These are phyloP conservation scores for Drosophila borborema DNA, from an alignment of 2,888 invertebrate species.

Conservation along the genomic window DNA sequence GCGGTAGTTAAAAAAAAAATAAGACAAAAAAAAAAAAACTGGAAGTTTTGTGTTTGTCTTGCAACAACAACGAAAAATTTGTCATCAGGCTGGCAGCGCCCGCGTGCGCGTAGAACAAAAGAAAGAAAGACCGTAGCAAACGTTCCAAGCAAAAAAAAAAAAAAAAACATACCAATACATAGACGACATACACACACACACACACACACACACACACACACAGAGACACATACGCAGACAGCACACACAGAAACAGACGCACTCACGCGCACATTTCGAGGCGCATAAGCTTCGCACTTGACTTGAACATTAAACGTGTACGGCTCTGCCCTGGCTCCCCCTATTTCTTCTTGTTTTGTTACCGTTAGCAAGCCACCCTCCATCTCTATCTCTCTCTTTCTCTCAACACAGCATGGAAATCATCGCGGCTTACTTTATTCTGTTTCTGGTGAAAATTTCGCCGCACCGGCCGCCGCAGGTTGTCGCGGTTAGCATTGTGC, in stretches of 20 bases:
- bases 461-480: constrained; percentile 50
- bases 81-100: constrained; percentile 62
- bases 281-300: constrained; percentile 75
- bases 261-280: constrained; percentile 70
- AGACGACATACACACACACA: constrained; percentile 24
- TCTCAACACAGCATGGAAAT: constrained; percentile 52
- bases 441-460: constrained; percentile 34
- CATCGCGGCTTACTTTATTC: constrained; percentile 56
- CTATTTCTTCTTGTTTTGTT: not conserved
- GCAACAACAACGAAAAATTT: constrained; percentile 52
- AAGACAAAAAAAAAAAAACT: constrained; percentile 33
- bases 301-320: constrained; percentile 77
- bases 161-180: constrained; percentile 53
- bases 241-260: constrained; percentile 27
- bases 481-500: constrained; percentile 47
- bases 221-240: constrained; percentile 8
- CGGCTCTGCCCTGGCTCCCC: not conserved
- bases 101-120: constrained; percentile 64
- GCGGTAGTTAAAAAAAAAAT: constrained; percentile 39
- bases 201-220: constrained; percentile 8
- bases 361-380: not conserved
- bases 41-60: constrained; percentile 58
- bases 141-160: constrained; percentile 41
- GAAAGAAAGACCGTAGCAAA: constrained; percentile 50
- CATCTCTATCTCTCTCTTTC: not conserved